Percentiles rank a stretch among this genome's conserved stretches.
phyloP scores from a whole-genome alignment of 2,797 vertebrate species.

The Lagocephalus sceleratus region DNA sequence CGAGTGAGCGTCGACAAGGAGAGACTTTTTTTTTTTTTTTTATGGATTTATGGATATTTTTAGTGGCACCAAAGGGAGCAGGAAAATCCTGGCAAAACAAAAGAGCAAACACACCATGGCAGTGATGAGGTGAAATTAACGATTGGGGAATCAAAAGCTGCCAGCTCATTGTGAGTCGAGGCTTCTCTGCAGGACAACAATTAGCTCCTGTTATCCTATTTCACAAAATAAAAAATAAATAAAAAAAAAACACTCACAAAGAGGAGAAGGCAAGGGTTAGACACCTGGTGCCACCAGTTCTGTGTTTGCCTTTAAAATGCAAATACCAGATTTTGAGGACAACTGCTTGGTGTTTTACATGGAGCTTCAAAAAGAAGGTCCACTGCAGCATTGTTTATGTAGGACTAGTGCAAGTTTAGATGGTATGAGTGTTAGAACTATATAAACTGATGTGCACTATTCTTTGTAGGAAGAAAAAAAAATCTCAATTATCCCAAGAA shows the following conservation, averaged over 20 bases:
- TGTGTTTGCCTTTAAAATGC: constrained; percentile 44
- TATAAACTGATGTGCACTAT: constrained; percentile 47
- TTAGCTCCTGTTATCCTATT: constrained; percentile 18
- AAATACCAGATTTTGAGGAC: constrained; percentile 40
- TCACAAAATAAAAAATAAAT: no score
- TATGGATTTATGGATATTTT: constrained; percentile 46
- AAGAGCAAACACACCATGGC: constrained; percentile 51
- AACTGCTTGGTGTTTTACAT: constrained; percentile 20
- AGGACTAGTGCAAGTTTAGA: constrained; percentile 38
- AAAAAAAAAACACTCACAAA: constrained; percentile 18
- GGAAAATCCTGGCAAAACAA: constrained; percentile 50
- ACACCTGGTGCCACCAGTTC: constrained; percentile 26
- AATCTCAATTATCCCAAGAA: constrained; percentile 58
- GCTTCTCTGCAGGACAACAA: constrained; percentile 28
- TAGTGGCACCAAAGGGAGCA: constrained; percentile 26
- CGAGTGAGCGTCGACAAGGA: no score
- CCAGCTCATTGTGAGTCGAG: constrained; percentile 32
- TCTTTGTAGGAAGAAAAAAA: constrained; percentile 32
- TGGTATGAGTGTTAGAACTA: constrained; percentile 15
- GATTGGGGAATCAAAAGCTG: constrained; percentile 47
- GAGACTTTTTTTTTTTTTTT: constrained; percentile 13
- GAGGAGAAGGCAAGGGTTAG: constrained; percentile 9
- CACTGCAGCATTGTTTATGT: neutral
- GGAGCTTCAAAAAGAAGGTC: constrained; percentile 21
- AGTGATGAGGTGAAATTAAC: constrained; percentile 55